Base-by-base conservation (phyloP, 2,113 vertebrate species). In the Romanogobio albipinnatus region DNA sequence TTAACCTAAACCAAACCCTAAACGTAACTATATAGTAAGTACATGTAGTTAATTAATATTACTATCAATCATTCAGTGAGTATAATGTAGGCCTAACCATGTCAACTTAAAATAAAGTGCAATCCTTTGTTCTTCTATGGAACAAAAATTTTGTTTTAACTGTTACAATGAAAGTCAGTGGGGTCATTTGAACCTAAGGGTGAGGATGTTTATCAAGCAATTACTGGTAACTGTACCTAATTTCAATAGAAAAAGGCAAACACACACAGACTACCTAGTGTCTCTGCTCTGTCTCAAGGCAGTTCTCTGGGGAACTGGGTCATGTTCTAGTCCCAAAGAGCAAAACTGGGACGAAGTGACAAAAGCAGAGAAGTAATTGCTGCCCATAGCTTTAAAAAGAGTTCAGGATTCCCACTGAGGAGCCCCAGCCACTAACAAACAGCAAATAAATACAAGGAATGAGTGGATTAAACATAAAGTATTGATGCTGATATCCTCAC, bases 221-320 rank as follows among this genome's bases (percentile, higher is more conserved):
- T 24, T 11, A 74, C 43, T 49, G 43, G 17, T 74, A 74, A 61
- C 86, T 70, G 77, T 76, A 85, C 76, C 68, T 70, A 88, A 88
- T 90, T 86, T 89, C 53, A 36, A n/a, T 70, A 9, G 76, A 6
- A 74, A 9, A 78, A 14, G 43, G 77, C 56, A 26, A 47, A 74
- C 62, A 82, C 56, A 43, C 53, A 74, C 47, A 74, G 14, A 61
- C 29, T 33, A 43, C 70, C 53, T 83, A 19, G 56, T 5, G 64
- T 26, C 43, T 29, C 2, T 19, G 77, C 58, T 19, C 39, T 68
- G 62, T 68, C 26, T 68, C 45, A 66, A 29, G 24, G 79, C 59
- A 68, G 76, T 68, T 45, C 79, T 51, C 51, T 33, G 62, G 43
- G 26, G 43, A 70, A 68, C 36, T 43, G 29, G 49, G 80, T 56